These are phyloP conservation scores for Lutjanus campechanus DNA, from an alignment of 2,797 vertebrate species.

Conservation along the genomic window DNA sequence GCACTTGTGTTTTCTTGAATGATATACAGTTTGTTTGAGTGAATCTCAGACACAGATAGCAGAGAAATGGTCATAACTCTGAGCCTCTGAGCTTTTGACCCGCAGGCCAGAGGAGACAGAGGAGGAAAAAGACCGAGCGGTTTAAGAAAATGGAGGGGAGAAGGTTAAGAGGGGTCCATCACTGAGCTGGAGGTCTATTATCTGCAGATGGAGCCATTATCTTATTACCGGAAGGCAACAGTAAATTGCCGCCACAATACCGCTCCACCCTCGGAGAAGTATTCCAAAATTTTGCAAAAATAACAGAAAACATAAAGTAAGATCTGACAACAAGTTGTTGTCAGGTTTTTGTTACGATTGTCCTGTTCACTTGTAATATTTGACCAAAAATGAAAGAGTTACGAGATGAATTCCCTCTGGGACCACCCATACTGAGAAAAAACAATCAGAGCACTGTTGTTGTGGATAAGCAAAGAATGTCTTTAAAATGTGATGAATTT, in stretches of 20 bases:
- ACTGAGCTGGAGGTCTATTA: slow-evolving; percentile 39
- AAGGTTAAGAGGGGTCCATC: slow-evolving; percentile 28
- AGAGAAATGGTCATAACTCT: slow-evolving; percentile 17
- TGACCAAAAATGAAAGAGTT: slow-evolving; percentile 13
- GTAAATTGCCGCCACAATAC: slow-evolving; percentile 12
- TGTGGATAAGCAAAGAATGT: slow-evolving; percentile 35
- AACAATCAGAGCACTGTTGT: slow-evolving; percentile 16
- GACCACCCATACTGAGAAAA: slow-evolving; percentile 24
- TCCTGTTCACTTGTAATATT: slow-evolving; percentile 1
- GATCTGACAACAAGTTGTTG: slow-evolving; percentile 29
- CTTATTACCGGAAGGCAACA: slow-evolving; percentile 32
- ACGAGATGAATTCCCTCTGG: slow-evolving; percentile 14
- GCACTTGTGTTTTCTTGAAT: slow-evolving; percentile 16
- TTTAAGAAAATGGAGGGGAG: slow-evolving; percentile 16
- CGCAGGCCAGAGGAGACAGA: neutral
- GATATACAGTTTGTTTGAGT: slow-evolving; percentile 21
- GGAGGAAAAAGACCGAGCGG: neutral
- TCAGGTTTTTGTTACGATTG: neutral
- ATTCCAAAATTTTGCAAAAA: slow-evolving; percentile 4
- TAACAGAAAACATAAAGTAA: slow-evolving; percentile 2
- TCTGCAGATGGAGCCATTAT: slow-evolving; percentile 50
- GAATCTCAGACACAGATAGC: slow-evolving; percentile 38
- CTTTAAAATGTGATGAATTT: slow-evolving; percentile 41
- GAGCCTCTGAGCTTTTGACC: slow-evolving; percentile 36
- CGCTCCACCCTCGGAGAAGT: neutral